Evolutionary conservation across 2,888 invertebrate genomes (phyloP).

Genomic region (Tipula helvola): DNA sequence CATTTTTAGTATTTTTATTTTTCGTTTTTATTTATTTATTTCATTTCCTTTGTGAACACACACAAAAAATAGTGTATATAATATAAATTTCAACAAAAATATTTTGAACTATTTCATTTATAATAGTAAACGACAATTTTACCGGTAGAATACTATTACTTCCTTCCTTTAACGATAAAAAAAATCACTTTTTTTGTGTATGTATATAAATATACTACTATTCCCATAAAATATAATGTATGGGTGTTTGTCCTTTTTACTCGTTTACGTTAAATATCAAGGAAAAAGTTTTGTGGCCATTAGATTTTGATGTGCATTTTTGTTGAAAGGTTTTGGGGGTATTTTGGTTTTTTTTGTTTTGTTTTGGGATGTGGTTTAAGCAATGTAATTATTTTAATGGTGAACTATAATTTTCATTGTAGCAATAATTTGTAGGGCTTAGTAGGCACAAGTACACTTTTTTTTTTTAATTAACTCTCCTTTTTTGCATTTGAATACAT

Average conservation of each 20-base stretch:
- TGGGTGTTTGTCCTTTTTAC: background rate
- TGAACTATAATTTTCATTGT: background rate
- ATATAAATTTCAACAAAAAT: slow-evolving; percentile 5
- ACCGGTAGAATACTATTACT: slow-evolving; percentile 14
- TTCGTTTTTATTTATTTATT: background rate
- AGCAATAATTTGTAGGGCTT: background rate
- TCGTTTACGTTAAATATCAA: background rate
- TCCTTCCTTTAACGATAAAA: slow-evolving; percentile 14
- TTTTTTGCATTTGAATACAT: too few relatives aligned
- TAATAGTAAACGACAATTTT: slow-evolving; percentile 10
- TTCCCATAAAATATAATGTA: background rate
- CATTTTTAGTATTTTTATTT: background rate
- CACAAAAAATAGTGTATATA: background rate
- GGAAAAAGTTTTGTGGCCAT: background rate
- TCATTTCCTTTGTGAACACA: slow-evolving; percentile 4
- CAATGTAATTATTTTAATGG: background rate
- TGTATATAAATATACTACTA: background rate
- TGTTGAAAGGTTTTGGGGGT: background rate
- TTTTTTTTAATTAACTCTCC: too few relatives aligned
- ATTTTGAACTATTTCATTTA: slow-evolving; percentile 10
- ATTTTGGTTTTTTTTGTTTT: background rate
- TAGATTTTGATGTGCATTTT: background rate
- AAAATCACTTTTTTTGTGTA: background rate
- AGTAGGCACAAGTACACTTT: too few relatives aligned
- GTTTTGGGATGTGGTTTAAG: background rate